Evolutionary conservation across 2,888 invertebrate species (phyloP).

Genomic region (Amphipoea lucens): DNA sequence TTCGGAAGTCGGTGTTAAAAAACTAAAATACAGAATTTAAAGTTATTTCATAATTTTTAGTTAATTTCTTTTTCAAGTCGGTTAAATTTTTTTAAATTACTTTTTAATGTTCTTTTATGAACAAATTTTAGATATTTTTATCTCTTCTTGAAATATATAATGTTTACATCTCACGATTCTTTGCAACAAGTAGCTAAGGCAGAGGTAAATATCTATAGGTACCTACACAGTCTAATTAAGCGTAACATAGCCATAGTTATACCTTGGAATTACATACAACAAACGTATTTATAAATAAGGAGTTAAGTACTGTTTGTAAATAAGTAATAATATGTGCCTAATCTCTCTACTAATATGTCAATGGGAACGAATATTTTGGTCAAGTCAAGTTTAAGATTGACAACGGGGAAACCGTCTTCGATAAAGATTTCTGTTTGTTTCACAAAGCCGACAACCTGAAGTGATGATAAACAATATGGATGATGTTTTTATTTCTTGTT

Average conservation of each 20-base stretch:
- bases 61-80: too few species aligned
- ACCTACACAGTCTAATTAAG: conserved; percentile 12
- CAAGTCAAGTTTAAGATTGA: conserved; percentile 48
- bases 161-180: background rate
- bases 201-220: background rate
- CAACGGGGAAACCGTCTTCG: conserved; percentile 14
- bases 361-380: conserved; percentile 50
- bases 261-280: conserved; percentile 47
- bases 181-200: background rate
- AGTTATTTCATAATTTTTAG: too few species aligned
- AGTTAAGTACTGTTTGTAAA: conserved; percentile 30
- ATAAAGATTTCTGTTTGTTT: conserved; percentile 41
- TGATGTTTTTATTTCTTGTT: conserved; percentile 55
- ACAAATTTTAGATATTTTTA: background rate
- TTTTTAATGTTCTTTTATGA: background rate
- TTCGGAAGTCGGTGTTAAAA: too few species aligned
- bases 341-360: conserved; percentile 40
- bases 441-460: conserved; percentile 50
- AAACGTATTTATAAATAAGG: conserved; percentile 28
- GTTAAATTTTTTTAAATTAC: too few species aligned
- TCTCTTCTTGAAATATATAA: background rate
- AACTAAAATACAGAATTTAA: too few species aligned
- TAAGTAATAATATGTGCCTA: conserved; percentile 42
- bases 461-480: conserved; percentile 50
- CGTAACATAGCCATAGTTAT: conserved; percentile 20